A percentile compares a stretch with the other conserved stretches of the same genome.
Conservation (phyloP, 2,888 invertebrate species). For the Poecilobothrus nobilitatus region DNA sequence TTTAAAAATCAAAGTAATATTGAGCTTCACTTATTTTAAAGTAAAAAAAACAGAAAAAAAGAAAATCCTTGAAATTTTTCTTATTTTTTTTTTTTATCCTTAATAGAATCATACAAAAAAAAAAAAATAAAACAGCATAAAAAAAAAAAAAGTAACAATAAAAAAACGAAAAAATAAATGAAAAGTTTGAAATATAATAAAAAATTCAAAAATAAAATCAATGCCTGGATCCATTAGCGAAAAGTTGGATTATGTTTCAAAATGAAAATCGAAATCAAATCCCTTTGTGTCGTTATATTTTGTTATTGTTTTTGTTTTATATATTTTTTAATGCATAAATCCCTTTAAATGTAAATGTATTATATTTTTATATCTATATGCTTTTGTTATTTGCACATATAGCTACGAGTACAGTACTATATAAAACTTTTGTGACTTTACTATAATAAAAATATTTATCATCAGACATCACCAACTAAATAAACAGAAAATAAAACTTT, state of each 20-base stretch:
- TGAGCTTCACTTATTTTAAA: background rate
- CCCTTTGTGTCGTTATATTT: background rate
- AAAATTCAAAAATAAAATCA: too few species aligned
- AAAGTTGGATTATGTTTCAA: background rate
- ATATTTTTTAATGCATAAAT: too few species aligned
- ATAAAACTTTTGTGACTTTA: too few species aligned
- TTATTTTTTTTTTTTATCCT: too few species aligned
- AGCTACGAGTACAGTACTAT: too few species aligned
- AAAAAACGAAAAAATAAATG: background rate
- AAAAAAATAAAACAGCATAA: background rate
- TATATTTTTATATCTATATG: background rate
- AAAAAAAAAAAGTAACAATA: background rate
- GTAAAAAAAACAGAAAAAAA: background rate
- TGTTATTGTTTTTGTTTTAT: too few species aligned
- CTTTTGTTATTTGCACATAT: too few species aligned
- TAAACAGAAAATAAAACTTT: too few species aligned
- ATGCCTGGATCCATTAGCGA: background rate
- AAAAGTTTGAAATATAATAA: background rate
- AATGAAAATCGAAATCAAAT: slow-evolving; percentile 3
- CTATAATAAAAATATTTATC: too few species aligned
- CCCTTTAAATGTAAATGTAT: background rate
- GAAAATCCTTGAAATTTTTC: background rate
- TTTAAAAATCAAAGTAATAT: too few species aligned
- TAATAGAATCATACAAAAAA: background rate
- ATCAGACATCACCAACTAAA: too few species aligned